Percentiles rank a stretch among this genome's conserved stretches.
These are phyloP conservation scores for Ramazzottius varieornatus DNA, from an alignment of 2,888 invertebrate genomes.

Conservation along the genomic window DNA sequence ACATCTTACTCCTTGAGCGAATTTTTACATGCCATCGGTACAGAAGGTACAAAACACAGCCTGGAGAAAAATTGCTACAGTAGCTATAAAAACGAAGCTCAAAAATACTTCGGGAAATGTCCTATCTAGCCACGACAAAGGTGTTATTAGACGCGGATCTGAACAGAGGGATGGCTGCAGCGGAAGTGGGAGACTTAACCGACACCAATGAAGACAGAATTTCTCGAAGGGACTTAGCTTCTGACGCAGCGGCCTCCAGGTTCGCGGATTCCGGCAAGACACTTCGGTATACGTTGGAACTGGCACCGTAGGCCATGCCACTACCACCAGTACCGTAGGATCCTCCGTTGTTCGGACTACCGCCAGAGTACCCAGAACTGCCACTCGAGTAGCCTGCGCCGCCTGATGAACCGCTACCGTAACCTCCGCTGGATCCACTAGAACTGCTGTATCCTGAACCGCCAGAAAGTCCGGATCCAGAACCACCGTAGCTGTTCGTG, in stretches of 20 bases:
- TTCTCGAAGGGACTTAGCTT: not conserved
- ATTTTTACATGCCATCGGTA: no score
- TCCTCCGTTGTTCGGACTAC: not conserved
- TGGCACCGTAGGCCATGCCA: no score
- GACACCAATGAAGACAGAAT: not conserved
- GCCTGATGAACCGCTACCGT: not conserved
- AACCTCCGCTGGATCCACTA: not conserved
- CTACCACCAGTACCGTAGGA: no score
- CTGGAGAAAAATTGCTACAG: no score
- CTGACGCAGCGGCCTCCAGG: not conserved
- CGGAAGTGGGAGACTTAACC: not conserved
- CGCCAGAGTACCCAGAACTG: not conserved
- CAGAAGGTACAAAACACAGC: no score
- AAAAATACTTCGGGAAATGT: no score
- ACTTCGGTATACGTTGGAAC: not conserved
- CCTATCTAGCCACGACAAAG: no score
- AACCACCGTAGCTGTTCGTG: not conserved
- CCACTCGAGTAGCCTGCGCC: not conserved
- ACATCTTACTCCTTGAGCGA: no score
- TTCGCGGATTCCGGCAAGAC: not conserved
- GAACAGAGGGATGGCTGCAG: no score
- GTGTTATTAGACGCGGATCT: no score
- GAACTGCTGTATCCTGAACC: not conserved
- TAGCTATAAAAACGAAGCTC: no score
- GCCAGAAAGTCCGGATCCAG: not conserved